Evolutionary conservation across 1,140 invertebrate species (phyloP).

Genomic region (Zaprionus gabonicus): DNA sequence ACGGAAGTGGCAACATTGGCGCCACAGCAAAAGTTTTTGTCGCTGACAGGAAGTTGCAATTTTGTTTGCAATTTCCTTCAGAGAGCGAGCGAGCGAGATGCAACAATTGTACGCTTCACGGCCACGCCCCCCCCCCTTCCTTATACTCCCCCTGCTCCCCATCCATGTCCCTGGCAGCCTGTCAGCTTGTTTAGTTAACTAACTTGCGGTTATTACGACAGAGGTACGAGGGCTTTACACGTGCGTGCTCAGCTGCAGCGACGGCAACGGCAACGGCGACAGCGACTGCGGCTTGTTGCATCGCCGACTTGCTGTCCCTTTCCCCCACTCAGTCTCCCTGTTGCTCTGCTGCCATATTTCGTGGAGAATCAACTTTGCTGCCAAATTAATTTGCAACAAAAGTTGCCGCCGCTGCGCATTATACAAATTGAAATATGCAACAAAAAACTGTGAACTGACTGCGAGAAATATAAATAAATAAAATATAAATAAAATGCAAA

Average conservation of each 20-base stretch:
- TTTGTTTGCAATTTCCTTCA: conserved; percentile 83
- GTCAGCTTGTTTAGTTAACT: conserved; percentile 81
- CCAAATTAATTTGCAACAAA: conserved; percentile 82
- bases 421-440: conserved; percentile 74
- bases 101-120: conserved; percentile 1
- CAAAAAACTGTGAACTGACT: conserved; percentile 24
- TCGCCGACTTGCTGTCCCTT: background rate
- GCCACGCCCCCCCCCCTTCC: background rate
- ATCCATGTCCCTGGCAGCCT: conserved; percentile 28
- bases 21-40: conserved; percentile 82
- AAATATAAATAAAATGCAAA: conserved; percentile 18
- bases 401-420: conserved; percentile 65
- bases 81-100: conserved; percentile 7
- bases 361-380: conserved; percentile 66
- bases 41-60: conserved; percentile 83
- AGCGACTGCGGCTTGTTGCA: conserved; percentile 2
- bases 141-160: background rate
- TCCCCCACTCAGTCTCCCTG: background rate
- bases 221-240: conserved; percentile 39
- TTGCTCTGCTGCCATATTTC: conserved; percentile 53
- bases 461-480: conserved; percentile 15
- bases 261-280: background rate
- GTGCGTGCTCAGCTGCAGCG: conserved; percentile 29
- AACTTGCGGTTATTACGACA: conserved; percentile 81
- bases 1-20: conserved; percentile 81